Evolutionary conservation across 2,113 vertebrate genomes (phyloP).

Genomic region (Gorsachius goisagi): DNA sequence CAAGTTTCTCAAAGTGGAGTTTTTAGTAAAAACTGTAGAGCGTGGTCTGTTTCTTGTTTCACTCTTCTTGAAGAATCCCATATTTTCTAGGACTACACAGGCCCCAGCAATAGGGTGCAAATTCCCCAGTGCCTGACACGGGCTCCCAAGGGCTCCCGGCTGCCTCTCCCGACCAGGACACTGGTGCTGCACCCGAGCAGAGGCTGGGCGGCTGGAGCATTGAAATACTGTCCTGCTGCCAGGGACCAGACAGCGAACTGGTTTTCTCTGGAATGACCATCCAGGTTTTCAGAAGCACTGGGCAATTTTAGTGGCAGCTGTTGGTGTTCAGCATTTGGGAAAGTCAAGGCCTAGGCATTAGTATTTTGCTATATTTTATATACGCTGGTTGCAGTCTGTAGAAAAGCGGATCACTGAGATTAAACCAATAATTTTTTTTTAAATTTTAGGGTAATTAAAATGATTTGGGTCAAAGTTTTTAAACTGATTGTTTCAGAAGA

Average conservation of each 20-base stretch:
- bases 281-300: neutral
- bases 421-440: neutral
- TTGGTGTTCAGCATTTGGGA: neutral
- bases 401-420: neutral
- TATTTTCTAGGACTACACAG: neutral
- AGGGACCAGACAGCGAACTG: neutral
- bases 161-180: neutral
- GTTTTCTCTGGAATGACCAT: neutral
- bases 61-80: neutral
- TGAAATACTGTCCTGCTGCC: neutral
- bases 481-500: neutral
- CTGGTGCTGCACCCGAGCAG: neutral
- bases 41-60: neutral
- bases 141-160: accelerated
- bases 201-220: neutral
- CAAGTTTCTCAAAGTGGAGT: neutral
- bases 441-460: neutral
- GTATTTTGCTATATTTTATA: neutral
- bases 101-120: neutral
- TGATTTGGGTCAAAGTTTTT: neutral
- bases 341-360: neutral
- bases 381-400: neutral
- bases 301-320: neutral
- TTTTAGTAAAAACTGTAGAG: neutral
- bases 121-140: neutral